Evolutionary conservation across 37 sponge, comb jelly and placozoan genomes (phyloP).

Genomic region (Chondrosia reniformis): DNA sequence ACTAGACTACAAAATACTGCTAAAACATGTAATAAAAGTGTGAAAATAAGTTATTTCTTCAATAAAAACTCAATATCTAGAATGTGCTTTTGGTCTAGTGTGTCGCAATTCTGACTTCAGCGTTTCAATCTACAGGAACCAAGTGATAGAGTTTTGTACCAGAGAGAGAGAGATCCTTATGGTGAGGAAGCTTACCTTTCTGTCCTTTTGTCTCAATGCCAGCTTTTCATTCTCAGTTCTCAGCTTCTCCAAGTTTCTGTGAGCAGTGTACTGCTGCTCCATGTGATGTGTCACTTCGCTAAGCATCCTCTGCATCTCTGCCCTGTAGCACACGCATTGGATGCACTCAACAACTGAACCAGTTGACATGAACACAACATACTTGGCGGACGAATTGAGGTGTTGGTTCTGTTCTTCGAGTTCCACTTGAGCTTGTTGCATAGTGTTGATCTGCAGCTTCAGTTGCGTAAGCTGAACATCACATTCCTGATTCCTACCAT

Average conservation of each 20-base stretch:
- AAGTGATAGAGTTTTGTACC: no score
- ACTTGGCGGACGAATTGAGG: background rate
- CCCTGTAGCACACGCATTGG: slow-evolving; percentile 16
- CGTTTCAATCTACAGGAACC: no score
- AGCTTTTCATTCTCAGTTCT: slow-evolving; percentile 49
- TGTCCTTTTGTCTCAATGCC: slow-evolving; percentile 51
- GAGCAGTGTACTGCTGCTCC: slow-evolving; percentile 63
- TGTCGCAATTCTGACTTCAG: no score
- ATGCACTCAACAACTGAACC: background rate
- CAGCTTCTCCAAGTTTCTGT: slow-evolving; percentile 59
- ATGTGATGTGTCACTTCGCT: slow-evolving; percentile 64
- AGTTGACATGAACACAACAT: background rate
- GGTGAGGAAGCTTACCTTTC: no score
- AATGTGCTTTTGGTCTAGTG: no score
- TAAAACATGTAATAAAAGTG: no score
- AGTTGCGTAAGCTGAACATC: slow-evolving; percentile 30
- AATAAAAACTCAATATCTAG: no score
- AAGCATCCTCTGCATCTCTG: slow-evolving; percentile 55
- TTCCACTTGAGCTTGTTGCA: slow-evolving; percentile 26
- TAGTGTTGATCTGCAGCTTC: slow-evolving; percentile 28
- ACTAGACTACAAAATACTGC: no score
- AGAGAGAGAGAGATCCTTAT: no score
- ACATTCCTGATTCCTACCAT: slow-evolving; percentile 21
- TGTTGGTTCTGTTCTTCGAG: slow-evolving; percentile 30
- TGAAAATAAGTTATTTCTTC: no score